A percentile compares a stretch with the other conserved stretches of the same genome.
phyloP scores from a whole-genome alignment of 2,113 vertebrate genomes.

The Oreamnos americanus region DNA sequence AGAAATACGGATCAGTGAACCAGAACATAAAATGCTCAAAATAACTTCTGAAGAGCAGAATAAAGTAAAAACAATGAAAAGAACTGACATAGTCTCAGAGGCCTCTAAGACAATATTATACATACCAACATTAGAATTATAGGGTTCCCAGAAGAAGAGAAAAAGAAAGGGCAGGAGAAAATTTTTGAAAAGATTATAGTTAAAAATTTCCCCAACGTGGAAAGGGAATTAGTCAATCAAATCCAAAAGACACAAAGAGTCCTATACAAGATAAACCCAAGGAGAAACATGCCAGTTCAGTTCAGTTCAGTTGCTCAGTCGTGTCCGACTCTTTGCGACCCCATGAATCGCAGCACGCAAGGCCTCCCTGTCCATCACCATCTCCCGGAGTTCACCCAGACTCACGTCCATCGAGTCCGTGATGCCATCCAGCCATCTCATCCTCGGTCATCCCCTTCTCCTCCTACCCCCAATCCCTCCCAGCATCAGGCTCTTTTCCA shows the following conservation, averaged over 20 bases:
- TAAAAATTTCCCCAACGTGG: not conserved
- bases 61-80: not conserved
- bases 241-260: not conserved
- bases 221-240: not conserved
- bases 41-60: not conserved
- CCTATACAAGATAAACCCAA: not conserved
- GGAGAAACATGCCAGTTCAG: not conserved
- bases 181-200: not conserved
- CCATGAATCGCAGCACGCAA: rapidly evolving
- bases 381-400: rapidly evolving
- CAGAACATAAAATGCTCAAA: not conserved
- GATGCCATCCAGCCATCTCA: no score
- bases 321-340: rapidly evolving
- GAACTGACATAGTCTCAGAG: not conserved
- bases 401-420: rapidly evolving
- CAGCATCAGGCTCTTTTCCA: no score
- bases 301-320: no score
- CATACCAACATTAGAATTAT: not conserved
- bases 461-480: no score
- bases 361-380: no score
- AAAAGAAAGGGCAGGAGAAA: not conserved
- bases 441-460: no score
- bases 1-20: not conserved
- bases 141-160: not conserved
- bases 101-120: not conserved